Percentiles rank a stretch among this genome's conserved stretches.
These are phyloP conservation scores for Xiphophorus couchianus DNA, from an alignment of 2,113 vertebrate species.

Conservation along the genomic window DNA sequence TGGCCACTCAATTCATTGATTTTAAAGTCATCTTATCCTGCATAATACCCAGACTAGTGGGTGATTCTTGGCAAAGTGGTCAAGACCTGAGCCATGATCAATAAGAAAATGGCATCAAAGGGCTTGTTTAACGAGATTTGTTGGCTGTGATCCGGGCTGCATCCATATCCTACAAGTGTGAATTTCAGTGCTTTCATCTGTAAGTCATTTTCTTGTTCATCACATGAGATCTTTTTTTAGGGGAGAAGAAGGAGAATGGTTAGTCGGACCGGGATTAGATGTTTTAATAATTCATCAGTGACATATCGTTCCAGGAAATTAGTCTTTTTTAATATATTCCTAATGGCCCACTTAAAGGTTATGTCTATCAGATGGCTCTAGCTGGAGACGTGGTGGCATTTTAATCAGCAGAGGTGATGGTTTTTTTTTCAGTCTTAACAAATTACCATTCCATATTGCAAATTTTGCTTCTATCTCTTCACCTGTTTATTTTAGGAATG, in stretches of 20 bases:
- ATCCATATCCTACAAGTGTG: conserved; percentile 18
- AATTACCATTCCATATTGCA: conserved; percentile 59
- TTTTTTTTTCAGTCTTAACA: conserved; percentile 36
- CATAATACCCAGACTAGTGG: conserved; percentile 19
- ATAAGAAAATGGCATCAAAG: conserved; percentile 50
- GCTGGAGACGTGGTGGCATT: conserved; percentile 68
- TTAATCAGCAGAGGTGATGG: conserved; percentile 68
- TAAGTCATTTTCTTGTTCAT: conserved; percentile 35
- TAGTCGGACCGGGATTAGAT: conserved; percentile 55
- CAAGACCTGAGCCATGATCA: conserved; percentile 31
- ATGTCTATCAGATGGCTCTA: conserved; percentile 78
- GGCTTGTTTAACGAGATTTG: conserved; percentile 17
- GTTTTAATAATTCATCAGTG: conserved; percentile 78
- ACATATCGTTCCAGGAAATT: conserved; percentile 77
- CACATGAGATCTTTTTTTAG: conserved; percentile 45
- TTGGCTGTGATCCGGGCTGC: conserved; percentile 15
- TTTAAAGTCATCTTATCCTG: conserved; percentile 27
- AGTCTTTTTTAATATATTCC: conserved; percentile 82
- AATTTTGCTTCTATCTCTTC: conserved; percentile 31
- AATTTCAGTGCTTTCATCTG: conserved; percentile 31
- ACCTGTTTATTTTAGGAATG: not conserved
- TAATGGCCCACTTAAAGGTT: conserved; percentile 81
- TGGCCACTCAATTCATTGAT: conserved; percentile 42
- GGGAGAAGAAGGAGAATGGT: conserved; percentile 24
- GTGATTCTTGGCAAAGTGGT: conserved; percentile 29